phyloP scores from a whole-genome alignment of 2,113 vertebrate species.

The Pica pica region DNA sequence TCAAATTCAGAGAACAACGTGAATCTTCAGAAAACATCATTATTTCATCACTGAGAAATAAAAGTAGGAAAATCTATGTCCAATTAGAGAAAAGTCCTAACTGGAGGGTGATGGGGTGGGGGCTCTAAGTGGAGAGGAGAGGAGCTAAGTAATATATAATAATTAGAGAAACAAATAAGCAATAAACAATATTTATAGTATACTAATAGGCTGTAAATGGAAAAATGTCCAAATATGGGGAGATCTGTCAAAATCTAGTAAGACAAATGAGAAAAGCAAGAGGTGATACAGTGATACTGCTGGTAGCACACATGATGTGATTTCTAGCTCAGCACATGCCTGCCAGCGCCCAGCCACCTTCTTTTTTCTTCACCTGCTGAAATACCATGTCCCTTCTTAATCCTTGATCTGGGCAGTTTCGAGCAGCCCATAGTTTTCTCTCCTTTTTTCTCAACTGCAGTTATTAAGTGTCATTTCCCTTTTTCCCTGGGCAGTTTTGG shows the following conservation, averaged over 20 bases:
- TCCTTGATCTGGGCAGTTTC: neutral
- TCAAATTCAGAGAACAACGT: neutral
- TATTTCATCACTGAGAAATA: neutral
- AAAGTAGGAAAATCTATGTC: neutral
- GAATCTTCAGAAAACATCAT: neutral
- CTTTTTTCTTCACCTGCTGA: neutral
- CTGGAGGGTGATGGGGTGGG: neutral
- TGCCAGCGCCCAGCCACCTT: neutral
- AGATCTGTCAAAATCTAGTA: neutral
- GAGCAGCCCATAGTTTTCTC: neutral
- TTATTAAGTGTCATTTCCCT: neutral
- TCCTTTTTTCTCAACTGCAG: neutral
- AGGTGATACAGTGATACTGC: neutral
- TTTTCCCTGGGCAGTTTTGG: neutral
- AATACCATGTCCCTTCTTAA: neutral
- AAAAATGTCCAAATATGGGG: neutral
- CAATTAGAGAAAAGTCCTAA: neutral
- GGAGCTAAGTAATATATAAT: neutral
- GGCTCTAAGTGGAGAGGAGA: neutral
- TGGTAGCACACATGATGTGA: accelerated
- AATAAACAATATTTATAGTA: neutral
- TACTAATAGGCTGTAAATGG: neutral
- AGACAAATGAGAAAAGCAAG: neutral
- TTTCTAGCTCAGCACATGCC: neutral
- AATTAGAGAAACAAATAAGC: neutral